Evolutionary conservation across 2,797 vertebrate species (phyloP).

Genomic region (Tokudaia muenninki): DNA sequence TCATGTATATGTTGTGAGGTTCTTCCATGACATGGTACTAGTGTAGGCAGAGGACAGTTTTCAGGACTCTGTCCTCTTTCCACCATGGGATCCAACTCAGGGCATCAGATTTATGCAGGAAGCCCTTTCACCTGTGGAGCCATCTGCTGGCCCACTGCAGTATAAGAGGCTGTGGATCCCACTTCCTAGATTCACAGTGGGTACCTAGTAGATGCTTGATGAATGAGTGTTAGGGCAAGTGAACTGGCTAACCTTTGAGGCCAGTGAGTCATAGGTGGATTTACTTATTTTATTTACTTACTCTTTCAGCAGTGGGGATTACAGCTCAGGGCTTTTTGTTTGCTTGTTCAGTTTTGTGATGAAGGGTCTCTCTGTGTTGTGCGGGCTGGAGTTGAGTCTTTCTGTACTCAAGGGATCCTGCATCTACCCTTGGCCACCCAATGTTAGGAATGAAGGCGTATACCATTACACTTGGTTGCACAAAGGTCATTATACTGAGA

Average conservation of each 20-base stretch:
- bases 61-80: neutral
- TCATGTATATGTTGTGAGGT: neutral
- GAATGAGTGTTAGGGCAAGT: neutral
- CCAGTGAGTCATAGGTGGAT: neutral
- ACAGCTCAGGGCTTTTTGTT: neutral
- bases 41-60: neutral
- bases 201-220: neutral
- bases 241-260: neutral
- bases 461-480: neutral
- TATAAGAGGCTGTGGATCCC: neutral
- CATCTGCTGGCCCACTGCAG: neutral
- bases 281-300: neutral
- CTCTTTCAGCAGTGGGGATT: neutral
- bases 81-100: neutral
- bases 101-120: neutral
- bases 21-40: neutral
- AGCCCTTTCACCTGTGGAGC: no score
- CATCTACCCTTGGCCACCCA: no score
- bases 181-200: neutral
- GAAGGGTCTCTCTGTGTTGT: neutral
- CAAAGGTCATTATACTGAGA: constrained; percentile 45
- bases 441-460: neutral
- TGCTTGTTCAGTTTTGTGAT: neutral
- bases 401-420: neutral
- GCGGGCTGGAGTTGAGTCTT: neutral